These are phyloP conservation scores for Chionoecetes opilio DNA, from an alignment of 1,140 invertebrate species.

Conservation along the genomic window DNA sequence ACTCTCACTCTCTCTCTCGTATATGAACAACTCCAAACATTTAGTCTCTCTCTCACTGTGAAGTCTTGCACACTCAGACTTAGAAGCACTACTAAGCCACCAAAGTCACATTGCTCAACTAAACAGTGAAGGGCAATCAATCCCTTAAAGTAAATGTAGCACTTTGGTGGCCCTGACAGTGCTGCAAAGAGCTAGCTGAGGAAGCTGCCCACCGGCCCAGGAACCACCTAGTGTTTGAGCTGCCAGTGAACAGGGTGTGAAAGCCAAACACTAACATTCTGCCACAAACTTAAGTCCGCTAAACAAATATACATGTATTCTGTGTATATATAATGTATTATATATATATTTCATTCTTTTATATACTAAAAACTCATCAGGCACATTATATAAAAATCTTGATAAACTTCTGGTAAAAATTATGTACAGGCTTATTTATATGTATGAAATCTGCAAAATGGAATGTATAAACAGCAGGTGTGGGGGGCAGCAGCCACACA, in stretches of 20 bases:
- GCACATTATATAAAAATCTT: slow-evolving; percentile 76
- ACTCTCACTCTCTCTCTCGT: too few species aligned
- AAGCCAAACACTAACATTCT: slow-evolving; percentile 41
- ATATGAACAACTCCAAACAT: neutral
- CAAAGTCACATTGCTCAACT: slow-evolving; percentile 29
- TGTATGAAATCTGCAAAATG: slow-evolving; percentile 77
- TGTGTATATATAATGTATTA: slow-evolving; percentile 38
- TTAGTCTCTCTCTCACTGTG: neutral
- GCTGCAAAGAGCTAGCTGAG: neutral
- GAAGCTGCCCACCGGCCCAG: slow-evolving; percentile 42
- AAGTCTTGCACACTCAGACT: slow-evolving; percentile 7
- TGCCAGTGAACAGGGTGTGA: slow-evolving; percentile 62
- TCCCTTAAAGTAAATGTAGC: neutral
- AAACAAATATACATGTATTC: slow-evolving; percentile 31
- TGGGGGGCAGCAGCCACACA: slow-evolving; percentile 55
- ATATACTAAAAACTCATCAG: slow-evolving; percentile 69
- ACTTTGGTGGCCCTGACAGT: slow-evolving; percentile 31
- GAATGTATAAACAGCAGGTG: slow-evolving; percentile 77
- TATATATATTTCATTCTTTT: slow-evolving; percentile 40
- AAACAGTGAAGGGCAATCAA: neutral
- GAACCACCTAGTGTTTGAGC: slow-evolving; percentile 71
- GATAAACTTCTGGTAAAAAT: slow-evolving; percentile 77
- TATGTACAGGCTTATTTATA: slow-evolving; percentile 71
- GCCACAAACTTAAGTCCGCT: slow-evolving; percentile 36
- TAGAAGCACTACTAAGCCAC: neutral